Evolutionary conservation across 1,140 invertebrate species (phyloP).

Genomic region (Theocolax elegans): DNA sequence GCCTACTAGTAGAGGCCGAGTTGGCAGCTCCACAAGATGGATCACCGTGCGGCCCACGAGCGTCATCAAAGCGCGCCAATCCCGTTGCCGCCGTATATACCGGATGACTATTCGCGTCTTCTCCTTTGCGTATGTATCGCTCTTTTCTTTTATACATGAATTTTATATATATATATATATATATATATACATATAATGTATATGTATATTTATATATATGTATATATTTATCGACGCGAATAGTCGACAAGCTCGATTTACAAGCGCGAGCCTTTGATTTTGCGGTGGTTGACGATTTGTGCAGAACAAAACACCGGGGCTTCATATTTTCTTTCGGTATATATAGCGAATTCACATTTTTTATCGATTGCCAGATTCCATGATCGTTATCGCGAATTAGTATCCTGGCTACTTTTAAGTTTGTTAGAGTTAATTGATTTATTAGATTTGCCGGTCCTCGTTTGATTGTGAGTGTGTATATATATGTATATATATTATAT

Average conservation of each 20-base stretch:
- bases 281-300: not conserved
- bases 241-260: not conserved
- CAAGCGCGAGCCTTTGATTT: not conserved
- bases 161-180: too few species aligned
- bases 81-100: conserved; percentile 18
- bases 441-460: too few species aligned
- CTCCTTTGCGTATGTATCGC: not conserved
- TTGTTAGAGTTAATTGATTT: too few species aligned
- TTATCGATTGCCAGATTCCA: not conserved
- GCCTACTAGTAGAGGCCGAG: not conserved
- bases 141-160: too few species aligned
- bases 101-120: not conserved
- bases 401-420: too few species aligned
- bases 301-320: not conserved
- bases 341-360: too few species aligned
- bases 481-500: too few species aligned
- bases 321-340: not conserved
- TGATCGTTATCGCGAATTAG: not conserved
- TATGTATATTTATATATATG: too few species aligned
- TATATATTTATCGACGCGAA: too few species aligned
- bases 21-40: conserved; percentile 55
- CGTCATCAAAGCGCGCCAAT: conserved; percentile 51
- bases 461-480: too few species aligned
- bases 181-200: too few species aligned
- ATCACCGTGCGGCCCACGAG: conserved; percentile 50